Conservation (phyloP, 2,797 vertebrate species). For the Halcyon smyrnensis region DNA sequence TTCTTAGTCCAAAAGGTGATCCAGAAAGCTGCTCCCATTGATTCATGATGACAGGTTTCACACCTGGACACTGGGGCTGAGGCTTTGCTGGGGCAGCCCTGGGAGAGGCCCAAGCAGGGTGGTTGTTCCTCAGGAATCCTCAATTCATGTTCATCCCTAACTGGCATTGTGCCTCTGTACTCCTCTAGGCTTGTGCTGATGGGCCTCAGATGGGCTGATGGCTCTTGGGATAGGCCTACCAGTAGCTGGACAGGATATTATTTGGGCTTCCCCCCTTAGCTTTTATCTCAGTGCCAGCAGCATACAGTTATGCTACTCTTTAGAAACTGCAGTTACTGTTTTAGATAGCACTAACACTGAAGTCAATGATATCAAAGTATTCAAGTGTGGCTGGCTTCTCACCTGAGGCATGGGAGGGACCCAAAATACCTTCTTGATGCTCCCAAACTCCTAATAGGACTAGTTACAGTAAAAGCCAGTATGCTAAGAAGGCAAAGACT, state of each 20-base stretch:
- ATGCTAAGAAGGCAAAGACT: background rate
- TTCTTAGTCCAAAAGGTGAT: background rate
- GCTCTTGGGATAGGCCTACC: background rate
- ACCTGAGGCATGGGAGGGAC: background rate
- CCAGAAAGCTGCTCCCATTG: background rate
- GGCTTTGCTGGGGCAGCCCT: background rate
- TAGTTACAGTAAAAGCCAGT: background rate
- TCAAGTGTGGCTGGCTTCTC: background rate
- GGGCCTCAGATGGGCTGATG: background rate
- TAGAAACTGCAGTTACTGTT: background rate
- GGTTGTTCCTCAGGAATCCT: background rate
- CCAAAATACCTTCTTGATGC: background rate
- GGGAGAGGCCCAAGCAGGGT: background rate
- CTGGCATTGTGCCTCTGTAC: background rate
- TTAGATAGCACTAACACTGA: background rate
- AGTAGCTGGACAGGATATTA: background rate
- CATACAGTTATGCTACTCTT: background rate
- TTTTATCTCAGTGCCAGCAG: background rate
- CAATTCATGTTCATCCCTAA: accelerated
- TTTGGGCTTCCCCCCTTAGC: background rate
- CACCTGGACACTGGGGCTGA: background rate
- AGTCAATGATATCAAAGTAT: background rate
- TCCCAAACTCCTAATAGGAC: background rate
- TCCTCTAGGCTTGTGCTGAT: background rate
- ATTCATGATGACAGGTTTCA: accelerated